Percentiles rank a stretch among this genome's conserved stretches.
Conservation (phyloP, 2,888 invertebrate genomes). For the Agriopis marginaria region DNA sequence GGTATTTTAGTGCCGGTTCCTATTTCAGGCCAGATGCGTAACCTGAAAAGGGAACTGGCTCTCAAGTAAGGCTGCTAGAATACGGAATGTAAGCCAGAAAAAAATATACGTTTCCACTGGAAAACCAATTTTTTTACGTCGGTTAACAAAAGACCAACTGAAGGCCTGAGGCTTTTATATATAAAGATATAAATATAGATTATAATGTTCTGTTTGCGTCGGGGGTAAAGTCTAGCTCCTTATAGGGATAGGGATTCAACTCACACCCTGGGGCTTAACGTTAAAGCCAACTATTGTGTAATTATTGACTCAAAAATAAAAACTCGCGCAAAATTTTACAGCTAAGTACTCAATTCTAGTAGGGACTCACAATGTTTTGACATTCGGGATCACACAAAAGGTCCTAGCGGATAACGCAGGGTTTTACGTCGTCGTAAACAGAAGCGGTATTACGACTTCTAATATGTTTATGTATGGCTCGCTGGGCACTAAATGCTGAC, state of each 20-base stretch:
- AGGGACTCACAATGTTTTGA: slow-evolving; percentile 38
- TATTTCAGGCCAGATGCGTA: too few species aligned
- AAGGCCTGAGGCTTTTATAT: too few species aligned
- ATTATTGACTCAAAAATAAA: not conserved
- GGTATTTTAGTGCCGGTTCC: too few species aligned
- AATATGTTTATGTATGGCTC: slow-evolving; percentile 42
- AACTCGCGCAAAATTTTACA: slow-evolving; percentile 14
- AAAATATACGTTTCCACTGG: too few species aligned
- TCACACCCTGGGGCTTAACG: not conserved
- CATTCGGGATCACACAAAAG: slow-evolving; percentile 42
- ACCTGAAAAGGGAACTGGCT: too few species aligned
- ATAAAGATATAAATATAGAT: too few species aligned
- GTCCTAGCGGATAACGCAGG: slow-evolving; percentile 41
- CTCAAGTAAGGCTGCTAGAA: too few species aligned
- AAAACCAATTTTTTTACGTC: too few species aligned
- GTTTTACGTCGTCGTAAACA: slow-evolving; percentile 47
- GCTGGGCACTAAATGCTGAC: slow-evolving; percentile 33
- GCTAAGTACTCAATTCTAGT: slow-evolving; percentile 10
- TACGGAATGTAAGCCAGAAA: too few species aligned
- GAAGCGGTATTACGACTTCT: slow-evolving; percentile 42
- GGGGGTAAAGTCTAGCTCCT: too few species aligned
- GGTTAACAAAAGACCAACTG: too few species aligned
- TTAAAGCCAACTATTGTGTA: not conserved
- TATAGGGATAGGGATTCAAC: not conserved
- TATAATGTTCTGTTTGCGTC: too few species aligned